Percentiles rank a stretch among this genome's conserved stretches.
Conservation (phyloP, 53 echinoderm and acorn worm genomes). For the Mesocentrotus franciscanus region DNA sequence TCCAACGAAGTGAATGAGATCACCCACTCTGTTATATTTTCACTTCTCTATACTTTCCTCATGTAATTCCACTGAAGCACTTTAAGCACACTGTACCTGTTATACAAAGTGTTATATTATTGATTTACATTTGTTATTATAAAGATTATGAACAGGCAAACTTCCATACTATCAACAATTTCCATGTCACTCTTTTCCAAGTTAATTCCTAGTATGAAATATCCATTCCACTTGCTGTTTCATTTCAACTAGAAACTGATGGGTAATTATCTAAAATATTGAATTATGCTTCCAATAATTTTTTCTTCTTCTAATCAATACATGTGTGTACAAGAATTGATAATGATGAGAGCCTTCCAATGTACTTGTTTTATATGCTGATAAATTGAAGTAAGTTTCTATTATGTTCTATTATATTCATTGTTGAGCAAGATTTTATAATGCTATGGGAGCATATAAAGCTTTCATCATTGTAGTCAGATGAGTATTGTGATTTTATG, state of each 20-base stretch:
- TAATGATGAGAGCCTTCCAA: constrained; percentile 2
- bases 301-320: not conserved
- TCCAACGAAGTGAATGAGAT: too few relatives aligned
- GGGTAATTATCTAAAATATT: not conserved
- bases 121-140: not conserved
- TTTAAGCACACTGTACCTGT: not conserved
- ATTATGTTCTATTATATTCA: not conserved
- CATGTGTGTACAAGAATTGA: not conserved
- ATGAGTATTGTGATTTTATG: not conserved
- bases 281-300: constrained; percentile 35
- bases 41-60: not conserved
- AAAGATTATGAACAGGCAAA: not conserved
- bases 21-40: not conserved
- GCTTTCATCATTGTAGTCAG: not conserved
- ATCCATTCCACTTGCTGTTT: not conserved
- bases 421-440: not conserved
- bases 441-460: not conserved
- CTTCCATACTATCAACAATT: not conserved
- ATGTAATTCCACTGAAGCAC: not conserved
- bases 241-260: not conserved
- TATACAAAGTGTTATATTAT: not conserved
- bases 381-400: not conserved
- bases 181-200: not conserved
- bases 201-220: not conserved
- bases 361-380: not conserved